These are phyloP conservation scores for Apteryx owenii DNA, from an alignment of 2,113 vertebrate species.

Conservation along the genomic window DNA sequence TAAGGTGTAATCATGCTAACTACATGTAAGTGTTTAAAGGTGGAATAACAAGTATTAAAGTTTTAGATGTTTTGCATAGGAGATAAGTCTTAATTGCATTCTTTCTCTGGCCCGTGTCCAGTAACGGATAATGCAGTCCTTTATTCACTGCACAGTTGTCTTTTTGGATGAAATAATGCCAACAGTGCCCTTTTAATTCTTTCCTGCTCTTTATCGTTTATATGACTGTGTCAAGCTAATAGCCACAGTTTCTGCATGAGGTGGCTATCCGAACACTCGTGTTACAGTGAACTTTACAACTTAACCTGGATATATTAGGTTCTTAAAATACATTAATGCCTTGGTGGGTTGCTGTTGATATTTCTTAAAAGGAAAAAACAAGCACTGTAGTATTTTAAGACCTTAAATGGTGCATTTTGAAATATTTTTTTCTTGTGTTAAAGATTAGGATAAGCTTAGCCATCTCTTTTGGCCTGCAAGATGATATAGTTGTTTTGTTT, in stretches of 20 bases:
- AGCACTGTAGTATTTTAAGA: neutral
- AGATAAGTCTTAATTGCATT: neutral
- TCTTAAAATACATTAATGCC: neutral
- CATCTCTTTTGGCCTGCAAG: neutral
- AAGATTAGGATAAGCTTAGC: neutral
- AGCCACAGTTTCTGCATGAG: too few relatives aligned
- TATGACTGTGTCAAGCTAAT: neutral
- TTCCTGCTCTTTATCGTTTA: accelerated
- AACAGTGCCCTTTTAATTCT: neutral
- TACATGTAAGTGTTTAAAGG: neutral
- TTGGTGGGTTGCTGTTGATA: neutral
- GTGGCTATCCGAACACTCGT: neutral
- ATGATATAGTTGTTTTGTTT: neutral
- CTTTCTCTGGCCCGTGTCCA: neutral
- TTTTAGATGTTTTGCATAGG: conserved; percentile 13
- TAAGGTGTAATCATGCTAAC: neutral
- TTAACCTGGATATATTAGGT: neutral
- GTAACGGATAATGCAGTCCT: neutral
- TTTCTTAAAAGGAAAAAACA: neutral
- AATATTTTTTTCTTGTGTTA: neutral
- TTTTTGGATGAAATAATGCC: neutral
- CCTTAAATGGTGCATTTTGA: neutral
- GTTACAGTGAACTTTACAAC: neutral
- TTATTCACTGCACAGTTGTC: neutral
- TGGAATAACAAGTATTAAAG: conserved; percentile 17